These are phyloP conservation scores for Centroberyx gerrardi DNA, from an alignment of 2,797 vertebrate species.

Conservation along the genomic window DNA sequence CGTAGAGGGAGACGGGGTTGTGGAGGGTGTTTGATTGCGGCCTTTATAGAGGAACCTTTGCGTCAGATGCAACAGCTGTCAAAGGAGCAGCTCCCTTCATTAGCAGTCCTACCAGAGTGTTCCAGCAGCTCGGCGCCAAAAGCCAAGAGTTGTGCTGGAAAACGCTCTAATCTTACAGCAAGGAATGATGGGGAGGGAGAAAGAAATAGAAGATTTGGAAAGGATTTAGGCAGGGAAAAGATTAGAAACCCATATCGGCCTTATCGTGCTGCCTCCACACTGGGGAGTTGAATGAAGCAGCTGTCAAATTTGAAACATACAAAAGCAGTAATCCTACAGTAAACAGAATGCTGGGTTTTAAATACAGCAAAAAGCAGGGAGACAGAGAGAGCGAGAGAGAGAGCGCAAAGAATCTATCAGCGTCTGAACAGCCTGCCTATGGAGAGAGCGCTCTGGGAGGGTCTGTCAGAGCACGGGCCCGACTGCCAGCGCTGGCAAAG, in stretches of 20 bases:
- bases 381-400: conserved; percentile 47
- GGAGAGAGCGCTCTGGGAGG: conserved; percentile 58
- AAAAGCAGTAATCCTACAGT: conserved; percentile 88
- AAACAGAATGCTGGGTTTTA: conserved; percentile 85
- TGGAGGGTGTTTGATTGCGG: conserved; percentile 78
- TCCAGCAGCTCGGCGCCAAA: conserved; percentile 70
- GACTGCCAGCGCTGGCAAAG: conserved; percentile 69
- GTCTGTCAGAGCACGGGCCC: conserved; percentile 61
- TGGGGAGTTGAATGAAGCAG: conserved; percentile 87
- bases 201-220: conserved; percentile 86
- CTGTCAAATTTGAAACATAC: conserved; percentile 90
- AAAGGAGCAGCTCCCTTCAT: conserved; percentile 83
- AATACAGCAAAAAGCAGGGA: conserved; percentile 75
- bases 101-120: conserved; percentile 80
- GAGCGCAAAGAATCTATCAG: conserved; percentile 72
- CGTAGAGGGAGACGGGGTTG: conserved; percentile 59
- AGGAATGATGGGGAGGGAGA: conserved; percentile 76
- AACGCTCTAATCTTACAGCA: conserved; percentile 84
- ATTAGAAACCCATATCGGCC: conserved; percentile 88
- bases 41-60: conserved; percentile 79
- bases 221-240: conserved; percentile 87
- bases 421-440: conserved; percentile 66
- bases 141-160: conserved; percentile 80
- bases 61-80: conserved; percentile 84
- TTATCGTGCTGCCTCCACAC: conserved; percentile 87